Base-by-base conservation (phyloP, 2,888 invertebrate genomes). In the Synanthedon myopaeformis region DNA sequence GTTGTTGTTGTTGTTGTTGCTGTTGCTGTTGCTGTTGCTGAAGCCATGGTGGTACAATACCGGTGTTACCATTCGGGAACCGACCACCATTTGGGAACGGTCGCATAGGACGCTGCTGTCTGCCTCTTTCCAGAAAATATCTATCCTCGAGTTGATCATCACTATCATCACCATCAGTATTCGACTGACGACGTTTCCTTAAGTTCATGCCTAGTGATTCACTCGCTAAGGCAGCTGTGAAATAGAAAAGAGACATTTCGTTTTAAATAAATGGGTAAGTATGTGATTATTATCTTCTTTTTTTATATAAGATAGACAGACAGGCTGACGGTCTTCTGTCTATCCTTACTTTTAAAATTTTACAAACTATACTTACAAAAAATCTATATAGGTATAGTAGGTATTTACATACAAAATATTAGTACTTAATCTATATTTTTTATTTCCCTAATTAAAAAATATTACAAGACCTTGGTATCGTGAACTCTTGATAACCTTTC, bases 91-190 rank as follows among this genome's bases (percentile, higher is more conserved):
- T 56, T 11, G 57, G 57, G 19, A 55, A 55, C 42, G 55, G 58
- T 3, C 54, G 51, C 6, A 51, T 53, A n/a, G 61, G 59, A 41
- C 51, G 58, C 48, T 55, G 58, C 51, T 41, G 51, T 5, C 49
- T 17, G 12, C 11, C 19, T 17, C 6, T 51, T 23, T 51, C 41
- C 4, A 49, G n/a, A 14, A 4, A 78, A 28, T 82, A 82, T 57
- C 77, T 76, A 53, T 83, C 80, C 3, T 82, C 82, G 53, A 82
- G 59, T 12, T 66, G 58, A 0, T 67, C 61, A 1, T 63, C 65
- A 23, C 23, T 23, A 0, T 67, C 61, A 0, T 10, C 35, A 0
- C 66, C 61, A 0, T 10, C 35, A 35, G 35, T 35, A 2, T 61
- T 61, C 35, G 35, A n/a, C 56, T 82, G 77, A 3, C 71, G 68